phyloP scores from a whole-genome alignment of 2,113 vertebrate species.

The Cynoglossus semilaevis region DNA sequence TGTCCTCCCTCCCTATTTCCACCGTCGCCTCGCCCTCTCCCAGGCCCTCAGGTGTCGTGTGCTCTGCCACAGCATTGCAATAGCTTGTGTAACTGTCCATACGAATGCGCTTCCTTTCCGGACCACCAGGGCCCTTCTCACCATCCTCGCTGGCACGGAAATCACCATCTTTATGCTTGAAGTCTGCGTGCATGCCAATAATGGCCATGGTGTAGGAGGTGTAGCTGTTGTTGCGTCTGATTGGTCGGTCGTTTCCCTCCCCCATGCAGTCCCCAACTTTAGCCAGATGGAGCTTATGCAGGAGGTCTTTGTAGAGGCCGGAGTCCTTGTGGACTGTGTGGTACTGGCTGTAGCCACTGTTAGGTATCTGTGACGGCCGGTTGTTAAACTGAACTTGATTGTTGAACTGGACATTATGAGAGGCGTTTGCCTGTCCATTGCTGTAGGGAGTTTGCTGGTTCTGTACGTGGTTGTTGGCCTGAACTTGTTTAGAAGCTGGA shows the following conservation, averaged over 20 bases:
- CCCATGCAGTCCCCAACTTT: slow-evolving; percentile 98
- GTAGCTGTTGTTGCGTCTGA: slow-evolving; percentile 96
- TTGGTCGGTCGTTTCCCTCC: slow-evolving; percentile 84
- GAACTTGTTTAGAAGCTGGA: slow-evolving; percentile 41
- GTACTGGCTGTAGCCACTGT: slow-evolving; percentile 89
- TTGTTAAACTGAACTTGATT: slow-evolving; percentile 85
- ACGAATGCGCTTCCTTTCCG: slow-evolving; percentile 85
- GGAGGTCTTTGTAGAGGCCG: slow-evolving; percentile 93
- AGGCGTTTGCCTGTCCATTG: slow-evolving; percentile 78
- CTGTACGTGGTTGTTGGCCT: slow-evolving; percentile 14
- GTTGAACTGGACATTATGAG: slow-evolving; percentile 67
- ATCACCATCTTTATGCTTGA: slow-evolving; percentile 78
- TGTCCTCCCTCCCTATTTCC: slow-evolving; percentile 67
- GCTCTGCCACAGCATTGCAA: slow-evolving; percentile 92
- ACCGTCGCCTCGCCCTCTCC: slow-evolving; percentile 73
- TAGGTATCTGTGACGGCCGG: slow-evolving; percentile 80
- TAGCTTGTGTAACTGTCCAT: slow-evolving; percentile 99
- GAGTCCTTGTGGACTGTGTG: slow-evolving; percentile 98
- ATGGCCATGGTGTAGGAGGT: slow-evolving; percentile 99
- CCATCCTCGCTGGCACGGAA: slow-evolving; percentile 54
- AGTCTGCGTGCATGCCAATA: slow-evolving; percentile 92
- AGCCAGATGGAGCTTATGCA: slow-evolving; percentile 94
- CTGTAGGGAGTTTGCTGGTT: slow-evolving; percentile 80
- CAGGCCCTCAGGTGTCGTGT: slow-evolving; percentile 64
- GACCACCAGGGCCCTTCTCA: slow-evolving; percentile 48